Evolutionary conservation across 2,113 vertebrate genomes (phyloP).

Genomic region (Poeciliopsis prolifica): DNA sequence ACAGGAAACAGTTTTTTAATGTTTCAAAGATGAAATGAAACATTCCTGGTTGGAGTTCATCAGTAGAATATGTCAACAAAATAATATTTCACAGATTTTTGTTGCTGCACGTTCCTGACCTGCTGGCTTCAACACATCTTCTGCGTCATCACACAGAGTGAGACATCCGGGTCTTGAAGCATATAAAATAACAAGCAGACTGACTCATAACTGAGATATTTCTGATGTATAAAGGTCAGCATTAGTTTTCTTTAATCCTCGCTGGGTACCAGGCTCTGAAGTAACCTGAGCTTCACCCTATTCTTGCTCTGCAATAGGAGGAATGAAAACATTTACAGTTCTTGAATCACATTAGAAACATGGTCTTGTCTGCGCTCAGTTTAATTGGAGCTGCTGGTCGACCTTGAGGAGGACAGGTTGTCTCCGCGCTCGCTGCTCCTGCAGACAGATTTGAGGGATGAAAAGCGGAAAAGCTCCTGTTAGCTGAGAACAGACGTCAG

Average conservation of each 20-base stretch:
- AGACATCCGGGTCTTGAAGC: constrained; percentile 4
- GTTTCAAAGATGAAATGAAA: too few species aligned
- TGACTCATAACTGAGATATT: constrained; percentile 35
- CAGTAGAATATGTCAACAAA: too few species aligned
- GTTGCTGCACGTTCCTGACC: constrained; percentile 14
- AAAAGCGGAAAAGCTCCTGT: constrained; percentile 50
- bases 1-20: too few species aligned
- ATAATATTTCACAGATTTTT: background rate
- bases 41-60: too few species aligned
- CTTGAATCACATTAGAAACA: background rate
- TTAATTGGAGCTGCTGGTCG: constrained; percentile 24
- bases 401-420: constrained; percentile 54
- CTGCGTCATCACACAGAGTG: constrained; percentile 9
- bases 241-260: constrained; percentile 45
- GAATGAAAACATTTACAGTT: constrained; percentile 6
- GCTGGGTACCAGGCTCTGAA: constrained; percentile 36
- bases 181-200: constrained; percentile 18
- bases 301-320: background rate
- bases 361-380: constrained; percentile 15
- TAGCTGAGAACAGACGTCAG: constrained; percentile 73
- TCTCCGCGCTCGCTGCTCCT: constrained; percentile 39
- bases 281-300: background rate
- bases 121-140: constrained; percentile 1
- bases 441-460: constrained; percentile 67
- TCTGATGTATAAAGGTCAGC: constrained; percentile 63